phyloP scores from a whole-genome alignment of 2,888 invertebrate species.

The Acanthosepion pharaonis region DNA sequence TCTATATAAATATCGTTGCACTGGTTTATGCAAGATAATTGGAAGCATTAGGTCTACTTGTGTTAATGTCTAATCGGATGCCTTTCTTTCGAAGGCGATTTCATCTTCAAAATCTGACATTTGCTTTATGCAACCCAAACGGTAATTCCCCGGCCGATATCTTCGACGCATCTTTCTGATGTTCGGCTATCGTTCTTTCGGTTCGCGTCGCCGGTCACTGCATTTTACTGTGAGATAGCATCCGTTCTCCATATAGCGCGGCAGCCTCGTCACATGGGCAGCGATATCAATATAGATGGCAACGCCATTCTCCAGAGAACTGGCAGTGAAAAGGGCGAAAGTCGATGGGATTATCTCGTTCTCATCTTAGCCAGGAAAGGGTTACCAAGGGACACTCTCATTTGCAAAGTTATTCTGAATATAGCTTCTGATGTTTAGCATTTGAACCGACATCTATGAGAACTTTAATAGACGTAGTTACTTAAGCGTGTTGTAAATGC shows the following conservation, averaged over 20 bases:
- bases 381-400: not conserved
- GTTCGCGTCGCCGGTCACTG: not conserved
- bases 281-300: not conserved
- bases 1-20: not conserved
- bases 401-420: not conserved
- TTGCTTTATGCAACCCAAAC: not conserved
- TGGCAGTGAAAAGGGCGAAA: not conserved
- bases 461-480: not conserved
- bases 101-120: not conserved
- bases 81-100: not conserved
- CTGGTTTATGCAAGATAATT: not conserved
- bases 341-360: slow-evolving; percentile 2
- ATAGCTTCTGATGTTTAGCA: not conserved
- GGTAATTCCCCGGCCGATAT: not conserved
- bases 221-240: not conserved
- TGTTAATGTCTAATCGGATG: not conserved
- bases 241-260: not conserved
- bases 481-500: too few relatives aligned
- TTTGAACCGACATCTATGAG: not conserved
- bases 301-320: not conserved
- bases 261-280: not conserved
- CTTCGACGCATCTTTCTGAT: not conserved
- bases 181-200: not conserved
- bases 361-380: not conserved
- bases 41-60: not conserved